Evolutionary conservation across 2,113 vertebrate genomes (phyloP).

Genomic region (Elaphurus davidianus): DNA sequence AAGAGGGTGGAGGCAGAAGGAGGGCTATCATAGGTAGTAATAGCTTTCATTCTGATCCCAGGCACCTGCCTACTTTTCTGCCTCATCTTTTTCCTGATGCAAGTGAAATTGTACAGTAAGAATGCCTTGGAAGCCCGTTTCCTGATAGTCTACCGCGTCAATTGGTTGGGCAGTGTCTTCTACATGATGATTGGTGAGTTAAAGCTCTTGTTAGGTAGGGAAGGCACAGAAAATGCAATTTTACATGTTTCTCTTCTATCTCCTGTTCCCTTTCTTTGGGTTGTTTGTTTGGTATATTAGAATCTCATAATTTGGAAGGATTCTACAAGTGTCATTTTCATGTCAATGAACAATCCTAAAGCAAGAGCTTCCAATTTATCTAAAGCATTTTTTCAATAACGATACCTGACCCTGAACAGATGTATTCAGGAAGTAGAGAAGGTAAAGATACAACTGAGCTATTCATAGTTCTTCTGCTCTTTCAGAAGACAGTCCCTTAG

Average conservation of each 20-base stretch:
- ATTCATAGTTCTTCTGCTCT: neutral
- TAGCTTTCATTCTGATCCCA: neutral
- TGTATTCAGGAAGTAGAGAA: neutral
- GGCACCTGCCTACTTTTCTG: neutral
- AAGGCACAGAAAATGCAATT: neutral
- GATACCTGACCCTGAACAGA: neutral
- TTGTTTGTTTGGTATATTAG: neutral
- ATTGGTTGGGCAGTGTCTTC: neutral
- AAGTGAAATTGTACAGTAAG: slow-evolving; percentile 3
- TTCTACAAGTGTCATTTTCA: neutral
- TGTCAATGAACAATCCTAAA: neutral
- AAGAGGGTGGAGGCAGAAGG: neutral
- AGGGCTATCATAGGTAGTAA: neutral
- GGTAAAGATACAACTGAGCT: neutral
- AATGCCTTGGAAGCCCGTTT: neutral
- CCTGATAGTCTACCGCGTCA: neutral
- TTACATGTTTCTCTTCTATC: neutral
- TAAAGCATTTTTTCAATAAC: neutral
- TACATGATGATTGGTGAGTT: slow-evolving; percentile 26
- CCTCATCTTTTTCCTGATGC: slow-evolving; percentile 32
- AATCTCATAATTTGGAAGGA: neutral
- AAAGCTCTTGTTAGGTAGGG: neutral
- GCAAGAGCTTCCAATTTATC: neutral
- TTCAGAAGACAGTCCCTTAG: neutral
- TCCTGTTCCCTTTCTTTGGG: neutral